These are phyloP conservation scores for Arizona elegans DNA, from an alignment of 2,113 vertebrate genomes.

Conservation along the genomic window DNA sequence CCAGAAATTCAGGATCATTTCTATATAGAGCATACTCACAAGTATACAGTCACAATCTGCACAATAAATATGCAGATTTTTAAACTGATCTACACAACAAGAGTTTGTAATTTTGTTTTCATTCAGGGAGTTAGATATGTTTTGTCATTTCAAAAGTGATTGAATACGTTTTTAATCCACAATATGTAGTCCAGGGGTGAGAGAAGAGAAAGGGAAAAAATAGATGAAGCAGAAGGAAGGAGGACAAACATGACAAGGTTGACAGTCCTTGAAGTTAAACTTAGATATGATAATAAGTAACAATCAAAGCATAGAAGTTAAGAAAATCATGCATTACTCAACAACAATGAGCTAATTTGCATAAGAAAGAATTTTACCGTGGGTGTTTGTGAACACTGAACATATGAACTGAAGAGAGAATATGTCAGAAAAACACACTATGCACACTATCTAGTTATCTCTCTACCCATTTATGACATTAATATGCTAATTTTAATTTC, in stretches of 20 bases:
- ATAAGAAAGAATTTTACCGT: neutral
- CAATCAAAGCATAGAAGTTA: slow-evolving; percentile 31
- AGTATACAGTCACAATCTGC: neutral
- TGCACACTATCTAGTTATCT: neutral
- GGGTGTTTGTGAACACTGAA: neutral
- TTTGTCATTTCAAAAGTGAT: neutral
- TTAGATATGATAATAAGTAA: slow-evolving; percentile 36
- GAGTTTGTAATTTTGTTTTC: neutral
- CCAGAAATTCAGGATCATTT: neutral
- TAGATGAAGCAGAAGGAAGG: neutral
- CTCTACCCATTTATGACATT: neutral
- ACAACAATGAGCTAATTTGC: neutral
- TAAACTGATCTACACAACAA: neutral
- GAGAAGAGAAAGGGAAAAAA: neutral
- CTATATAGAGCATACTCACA: neutral
- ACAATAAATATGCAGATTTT: neutral
- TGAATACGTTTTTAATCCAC: neutral
- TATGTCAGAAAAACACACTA: neutral
- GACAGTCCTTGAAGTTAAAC: neutral
- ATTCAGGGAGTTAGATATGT: neutral
- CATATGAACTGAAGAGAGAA: neutral
- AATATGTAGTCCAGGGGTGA: neutral
- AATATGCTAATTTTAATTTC: neutral
- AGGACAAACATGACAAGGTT: neutral
- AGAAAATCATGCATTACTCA: neutral